Evolutionary conservation across 1,140 invertebrate species (phyloP), one percentile per base, ranked within the genome.

Genomic region (Meteorus sp.): DNA sequence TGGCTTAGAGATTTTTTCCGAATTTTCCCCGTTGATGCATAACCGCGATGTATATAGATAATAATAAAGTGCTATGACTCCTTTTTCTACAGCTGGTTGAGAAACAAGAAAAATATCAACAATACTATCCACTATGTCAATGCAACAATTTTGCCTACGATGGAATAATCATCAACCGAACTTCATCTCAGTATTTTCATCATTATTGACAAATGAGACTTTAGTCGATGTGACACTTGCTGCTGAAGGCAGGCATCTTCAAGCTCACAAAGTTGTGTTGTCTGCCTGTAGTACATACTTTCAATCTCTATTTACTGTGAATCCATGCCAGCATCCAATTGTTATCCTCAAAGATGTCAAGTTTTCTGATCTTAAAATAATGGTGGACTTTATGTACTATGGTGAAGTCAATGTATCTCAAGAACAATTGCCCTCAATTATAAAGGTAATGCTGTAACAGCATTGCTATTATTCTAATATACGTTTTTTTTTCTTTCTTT

Each of bases 381-480:
- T 95, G 82, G 89, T 95, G 2, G 90, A 94, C 66, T 95, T 94
- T 73, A 94, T 95, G 88, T 95, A 95, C 73, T 91, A 91, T 72
- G 93, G 93, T 0, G 91, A 94, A 83, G 91, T 94, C 1, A 94
- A 94, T 78, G 91, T 95, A 13, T 90, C 89, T 8, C 89, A 94
- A 70, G 91, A 94, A 66, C 89, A 94, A 72, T 79, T 95, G 60
- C 89, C 90, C 60, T 86, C 90, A 66, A 89, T 95, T 63, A 82
- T 95, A 53, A 91, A 92, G 77, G 84, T 85, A 76, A 68, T 45
- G 15, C 60, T 31, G 19, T 60, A 41, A 2, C 3, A 17, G n/a
- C n/a, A n/a, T n/a, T n/a, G n/a, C n/a, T n/a, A n/a, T n/a, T n/a
- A n/a, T n/a, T n/a, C n/a, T n/a, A n/a, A n/a, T n/a, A n/a, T n/a